These are phyloP conservation scores for Indri indri DNA, from an alignment of 2,113 vertebrate species.

Conservation along the genomic window DNA sequence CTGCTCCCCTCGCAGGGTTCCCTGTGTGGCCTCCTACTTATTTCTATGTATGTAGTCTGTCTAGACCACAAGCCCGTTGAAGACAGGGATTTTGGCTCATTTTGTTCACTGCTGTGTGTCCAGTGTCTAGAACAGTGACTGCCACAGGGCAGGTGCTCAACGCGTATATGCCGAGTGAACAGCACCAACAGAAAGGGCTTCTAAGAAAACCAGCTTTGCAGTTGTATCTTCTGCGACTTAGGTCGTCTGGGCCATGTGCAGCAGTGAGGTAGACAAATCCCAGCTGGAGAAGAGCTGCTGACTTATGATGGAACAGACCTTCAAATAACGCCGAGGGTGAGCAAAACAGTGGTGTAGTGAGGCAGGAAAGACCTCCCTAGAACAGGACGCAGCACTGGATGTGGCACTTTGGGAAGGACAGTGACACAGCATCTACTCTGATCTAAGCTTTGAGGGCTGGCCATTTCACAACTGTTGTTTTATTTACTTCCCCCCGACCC, in stretches of 20 bases:
- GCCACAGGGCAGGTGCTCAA: neutral
- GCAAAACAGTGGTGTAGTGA: accelerated
- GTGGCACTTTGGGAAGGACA: neutral
- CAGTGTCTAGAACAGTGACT: neutral
- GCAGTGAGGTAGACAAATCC: neutral
- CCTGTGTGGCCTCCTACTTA: neutral
- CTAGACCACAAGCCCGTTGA: neutral
- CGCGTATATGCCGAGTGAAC: neutral
- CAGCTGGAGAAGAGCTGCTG: neutral
- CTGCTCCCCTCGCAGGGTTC: neutral
- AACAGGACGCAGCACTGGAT: too few species aligned
- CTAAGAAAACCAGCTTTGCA: neutral
- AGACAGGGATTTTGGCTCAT: neutral
- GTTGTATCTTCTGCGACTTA: neutral
- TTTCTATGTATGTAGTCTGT: neutral
- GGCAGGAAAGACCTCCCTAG: neutral
- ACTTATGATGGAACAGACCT: neutral
- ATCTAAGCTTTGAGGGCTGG: neutral
- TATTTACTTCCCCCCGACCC: neutral
- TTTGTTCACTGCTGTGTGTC: neutral
- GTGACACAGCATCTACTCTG: neutral
- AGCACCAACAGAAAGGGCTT: neutral
- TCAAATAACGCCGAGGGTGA: accelerated
- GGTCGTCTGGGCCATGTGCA: neutral
- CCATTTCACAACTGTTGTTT: neutral